Percentiles rank a stretch among this genome's conserved stretches.
Evolutionary conservation across 2,113 vertebrate species (phyloP).

Genomic region (Zonotrichia leucophrys): DNA sequence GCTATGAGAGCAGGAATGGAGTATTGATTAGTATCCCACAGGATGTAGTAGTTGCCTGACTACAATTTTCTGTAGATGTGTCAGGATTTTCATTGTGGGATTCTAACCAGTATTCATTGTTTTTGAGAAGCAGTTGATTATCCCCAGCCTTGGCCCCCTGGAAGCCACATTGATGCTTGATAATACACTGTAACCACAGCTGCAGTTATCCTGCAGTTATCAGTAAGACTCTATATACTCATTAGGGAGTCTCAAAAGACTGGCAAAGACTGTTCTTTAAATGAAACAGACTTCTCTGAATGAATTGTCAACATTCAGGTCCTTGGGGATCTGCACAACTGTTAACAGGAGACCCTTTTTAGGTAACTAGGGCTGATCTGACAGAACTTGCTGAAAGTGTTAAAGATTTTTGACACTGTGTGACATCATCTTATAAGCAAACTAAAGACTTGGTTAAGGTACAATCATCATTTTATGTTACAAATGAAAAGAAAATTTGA

Average conservation of each 20-base stretch:
- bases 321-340: not conserved
- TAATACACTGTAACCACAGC: not conserved
- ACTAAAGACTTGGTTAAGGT: not conserved
- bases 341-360: not conserved
- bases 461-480: not conserved
- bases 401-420: not conserved
- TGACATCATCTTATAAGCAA: not conserved
- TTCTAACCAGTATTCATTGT: not conserved
- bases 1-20: not conserved
- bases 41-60: not conserved
- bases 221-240: not conserved
- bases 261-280: not conserved
- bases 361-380: not conserved
- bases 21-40: not conserved
- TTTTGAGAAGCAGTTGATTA: not conserved
- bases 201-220: not conserved
- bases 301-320: not conserved
- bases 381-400: not conserved
- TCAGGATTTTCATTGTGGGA: not conserved
- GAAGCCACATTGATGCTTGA: not conserved
- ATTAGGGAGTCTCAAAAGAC: not conserved
- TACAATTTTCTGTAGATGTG: not conserved
- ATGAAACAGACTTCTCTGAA: not conserved
- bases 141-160: not conserved
- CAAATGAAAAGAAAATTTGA: not conserved